Evolutionary conservation across 2,797 vertebrate species (phyloP).

Genomic region (Chrosomus eos): DNA sequence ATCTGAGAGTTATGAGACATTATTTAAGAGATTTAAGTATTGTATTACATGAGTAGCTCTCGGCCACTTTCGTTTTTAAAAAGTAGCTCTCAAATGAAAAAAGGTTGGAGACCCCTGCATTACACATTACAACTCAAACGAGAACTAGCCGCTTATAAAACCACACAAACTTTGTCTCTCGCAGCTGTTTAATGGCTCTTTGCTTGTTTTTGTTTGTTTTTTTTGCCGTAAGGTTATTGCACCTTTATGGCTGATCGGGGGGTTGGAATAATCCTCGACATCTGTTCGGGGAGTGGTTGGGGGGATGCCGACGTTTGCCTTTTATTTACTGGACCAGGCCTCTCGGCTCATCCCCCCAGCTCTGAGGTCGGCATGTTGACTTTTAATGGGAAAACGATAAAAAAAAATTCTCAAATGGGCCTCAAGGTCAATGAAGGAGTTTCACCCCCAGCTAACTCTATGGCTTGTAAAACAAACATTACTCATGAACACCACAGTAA

Average conservation of each 20-base stretch:
- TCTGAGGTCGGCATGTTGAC: conserved; percentile 64
- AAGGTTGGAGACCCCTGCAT: no score
- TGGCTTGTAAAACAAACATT: conserved; percentile 59
- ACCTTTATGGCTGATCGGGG: conserved; percentile 85
- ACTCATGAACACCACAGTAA: conserved; percentile 53
- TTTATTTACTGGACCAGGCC: conserved; percentile 69
- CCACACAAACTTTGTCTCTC: conserved; percentile 79
- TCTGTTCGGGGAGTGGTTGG: conserved; percentile 73
- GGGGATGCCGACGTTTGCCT: conserved; percentile 68
- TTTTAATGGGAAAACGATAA: conserved; percentile 75
- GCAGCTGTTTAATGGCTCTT: conserved; percentile 82
- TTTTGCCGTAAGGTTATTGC: conserved; percentile 83
- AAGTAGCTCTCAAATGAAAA: no score
- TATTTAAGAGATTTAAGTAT: no score
- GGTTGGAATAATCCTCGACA: conserved; percentile 83
- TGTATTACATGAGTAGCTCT: no score
- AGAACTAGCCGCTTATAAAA: conserved; percentile 65
- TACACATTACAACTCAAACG: conserved; percentile 59
- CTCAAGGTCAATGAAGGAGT: conserved; percentile 73
- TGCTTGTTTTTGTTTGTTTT: conserved; percentile 86
- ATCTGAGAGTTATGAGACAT: no score
- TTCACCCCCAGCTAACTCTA: conserved; percentile 43
- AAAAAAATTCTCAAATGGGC: conserved; percentile 71
- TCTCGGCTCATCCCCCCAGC: conserved; percentile 67
- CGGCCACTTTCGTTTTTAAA: no score